Conservation (phyloP, 2,797 vertebrate genomes). For the Epinephelus coioides region DNA sequence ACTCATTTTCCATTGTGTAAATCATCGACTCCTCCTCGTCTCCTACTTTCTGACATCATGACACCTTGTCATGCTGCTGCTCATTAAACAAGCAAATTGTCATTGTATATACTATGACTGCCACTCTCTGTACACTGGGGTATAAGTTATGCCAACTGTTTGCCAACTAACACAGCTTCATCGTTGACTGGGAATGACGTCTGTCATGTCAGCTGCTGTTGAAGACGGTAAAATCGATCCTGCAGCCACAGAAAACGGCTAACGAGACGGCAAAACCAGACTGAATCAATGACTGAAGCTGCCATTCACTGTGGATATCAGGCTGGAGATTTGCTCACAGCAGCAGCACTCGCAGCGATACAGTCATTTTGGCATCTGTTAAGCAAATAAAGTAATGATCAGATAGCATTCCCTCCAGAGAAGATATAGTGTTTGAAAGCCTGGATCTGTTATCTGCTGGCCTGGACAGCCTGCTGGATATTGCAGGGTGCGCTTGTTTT, state of each 20-base stretch:
- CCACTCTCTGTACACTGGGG: neutral
- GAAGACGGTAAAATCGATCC: conserved; percentile 19
- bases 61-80: conserved; percentile 2
- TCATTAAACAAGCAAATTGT: conserved; percentile 10
- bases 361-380: conserved; percentile 23
- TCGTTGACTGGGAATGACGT: conserved; percentile 6
- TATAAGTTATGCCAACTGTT: neutral
- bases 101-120: neutral
- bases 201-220: neutral
- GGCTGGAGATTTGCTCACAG: conserved; percentile 11
- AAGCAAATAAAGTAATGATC: conserved; percentile 31
- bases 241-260: neutral
- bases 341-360: neutral
- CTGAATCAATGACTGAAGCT: conserved; percentile 22
- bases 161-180: neutral
- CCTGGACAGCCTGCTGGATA: conserved; percentile 18
- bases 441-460: conserved; percentile 26
- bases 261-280: conserved; percentile 8
- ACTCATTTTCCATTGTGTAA: neutral
- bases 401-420: conserved; percentile 11
- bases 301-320: neutral
- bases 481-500: conserved; percentile 14
- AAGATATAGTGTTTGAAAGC: neutral
- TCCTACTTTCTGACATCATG: neutral
- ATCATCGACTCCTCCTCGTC: neutral